Conservation (phyloP, 2,888 invertebrate genomes). For the Phragmatobia fuliginosa region DNA sequence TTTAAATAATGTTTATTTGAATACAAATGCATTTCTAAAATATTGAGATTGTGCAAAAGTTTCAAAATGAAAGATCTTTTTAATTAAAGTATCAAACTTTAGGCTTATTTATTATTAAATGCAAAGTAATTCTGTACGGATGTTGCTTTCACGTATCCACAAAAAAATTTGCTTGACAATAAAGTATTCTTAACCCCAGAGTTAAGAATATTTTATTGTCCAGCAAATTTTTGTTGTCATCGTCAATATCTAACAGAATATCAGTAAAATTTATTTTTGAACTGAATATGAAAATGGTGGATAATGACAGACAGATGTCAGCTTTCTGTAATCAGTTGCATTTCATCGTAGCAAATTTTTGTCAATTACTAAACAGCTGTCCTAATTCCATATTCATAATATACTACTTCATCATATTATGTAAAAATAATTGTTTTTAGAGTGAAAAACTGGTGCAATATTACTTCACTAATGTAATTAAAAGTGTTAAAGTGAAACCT, state of each 20-base stretch:
- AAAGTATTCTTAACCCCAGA: too few species aligned
- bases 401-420: constrained; percentile 32
- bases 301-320: constrained; percentile 45
- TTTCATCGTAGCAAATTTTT: constrained; percentile 66
- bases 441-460: constrained; percentile 30
- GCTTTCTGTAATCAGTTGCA: constrained; percentile 45
- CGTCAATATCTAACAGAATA: constrained; percentile 1
- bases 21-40: too few species aligned
- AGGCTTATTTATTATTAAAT: too few species aligned
- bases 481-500: constrained; percentile 48
- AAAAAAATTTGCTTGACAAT: too few species aligned
- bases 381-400: constrained; percentile 53
- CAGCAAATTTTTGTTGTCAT: neutral
- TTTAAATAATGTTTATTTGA: too few species aligned
- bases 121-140: too few species aligned
- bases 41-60: too few species aligned
- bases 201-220: too few species aligned
- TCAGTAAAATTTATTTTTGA: constrained; percentile 22
- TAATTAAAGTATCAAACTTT: too few species aligned
- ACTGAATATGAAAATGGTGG: constrained; percentile 45
- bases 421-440: constrained; percentile 27
- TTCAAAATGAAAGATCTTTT: too few species aligned
- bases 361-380: constrained; percentile 82
- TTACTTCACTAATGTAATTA: constrained; percentile 42
- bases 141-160: too few species aligned